phyloP scores from a whole-genome alignment of 2,113 vertebrate genomes.

The Cryptomyrus ogoouensis region DNA sequence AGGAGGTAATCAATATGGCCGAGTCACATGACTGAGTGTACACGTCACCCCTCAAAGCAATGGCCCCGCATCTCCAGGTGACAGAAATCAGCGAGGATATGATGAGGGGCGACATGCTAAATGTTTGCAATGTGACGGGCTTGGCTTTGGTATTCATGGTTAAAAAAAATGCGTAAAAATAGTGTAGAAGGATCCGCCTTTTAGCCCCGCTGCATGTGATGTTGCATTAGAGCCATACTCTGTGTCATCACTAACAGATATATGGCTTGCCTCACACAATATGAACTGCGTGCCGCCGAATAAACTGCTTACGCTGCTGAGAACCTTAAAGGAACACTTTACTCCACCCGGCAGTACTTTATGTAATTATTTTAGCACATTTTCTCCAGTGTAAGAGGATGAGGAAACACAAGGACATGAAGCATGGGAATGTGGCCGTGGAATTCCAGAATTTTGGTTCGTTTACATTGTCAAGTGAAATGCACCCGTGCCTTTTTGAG shows the following conservation, averaged over 20 bases:
- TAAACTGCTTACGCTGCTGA: slow-evolving; percentile 71
- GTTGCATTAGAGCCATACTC: slow-evolving; percentile 71
- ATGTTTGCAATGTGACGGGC: slow-evolving; percentile 12
- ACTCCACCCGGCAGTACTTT: slow-evolving; percentile 57
- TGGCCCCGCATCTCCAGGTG: not conserved
- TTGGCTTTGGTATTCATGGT: slow-evolving; percentile 27
- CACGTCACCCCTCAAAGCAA: not conserved
- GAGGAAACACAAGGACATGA: slow-evolving; percentile 62
- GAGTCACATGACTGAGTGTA: not conserved
- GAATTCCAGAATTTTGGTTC: not conserved
- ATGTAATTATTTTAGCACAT: slow-evolving; percentile 64
- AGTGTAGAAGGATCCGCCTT: slow-evolving; percentile 33
- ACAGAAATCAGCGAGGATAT: not conserved
- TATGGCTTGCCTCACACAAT: slow-evolving; percentile 68
- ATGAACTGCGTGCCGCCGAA: slow-evolving; percentile 73
- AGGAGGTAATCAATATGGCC: not conserved
- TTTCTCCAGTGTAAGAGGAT: slow-evolving; percentile 61
- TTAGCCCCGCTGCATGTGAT: slow-evolving; percentile 51
- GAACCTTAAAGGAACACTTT: slow-evolving; percentile 71
- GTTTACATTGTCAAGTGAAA: not conserved
- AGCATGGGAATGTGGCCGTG: slow-evolving; percentile 40
- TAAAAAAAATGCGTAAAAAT: slow-evolving; percentile 23
- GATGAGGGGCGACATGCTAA: slow-evolving; percentile 17
- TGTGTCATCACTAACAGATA: slow-evolving; percentile 62
- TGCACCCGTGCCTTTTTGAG: not conserved